A percentile compares a stretch with the other conserved stretches of the same genome.
Conservation (phyloP, 2,113 vertebrate genomes). For the Sander vitreus region DNA sequence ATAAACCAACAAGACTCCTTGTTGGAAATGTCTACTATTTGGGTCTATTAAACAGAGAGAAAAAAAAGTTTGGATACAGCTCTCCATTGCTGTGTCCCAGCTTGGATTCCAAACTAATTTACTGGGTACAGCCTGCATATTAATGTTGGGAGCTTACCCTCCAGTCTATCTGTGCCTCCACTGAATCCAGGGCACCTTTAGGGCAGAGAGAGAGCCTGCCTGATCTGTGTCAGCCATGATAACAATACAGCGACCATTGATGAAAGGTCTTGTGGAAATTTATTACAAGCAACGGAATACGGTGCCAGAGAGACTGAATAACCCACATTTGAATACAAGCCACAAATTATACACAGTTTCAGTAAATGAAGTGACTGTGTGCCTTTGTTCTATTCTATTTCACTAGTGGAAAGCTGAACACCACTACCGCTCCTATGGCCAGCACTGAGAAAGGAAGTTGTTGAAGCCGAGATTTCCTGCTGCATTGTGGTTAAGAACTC, state of each 20-base stretch:
- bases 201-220: constrained; percentile 64
- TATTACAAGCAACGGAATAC: constrained; percentile 77
- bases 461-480: constrained; percentile 97
- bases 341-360: constrained; percentile 93
- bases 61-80: constrained; percentile 27
- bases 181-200: constrained; percentile 75
- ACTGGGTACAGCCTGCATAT: constrained; percentile 63
- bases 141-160: constrained; percentile 66
- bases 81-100: constrained; percentile 20
- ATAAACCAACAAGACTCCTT: constrained; percentile 30
- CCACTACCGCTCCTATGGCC: constrained; percentile 85
- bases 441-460: constrained; percentile 94
- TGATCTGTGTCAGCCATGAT: constrained; percentile 70
- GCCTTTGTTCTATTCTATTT: constrained; percentile 88
- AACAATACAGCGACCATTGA: constrained; percentile 77
- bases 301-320: constrained; percentile 78
- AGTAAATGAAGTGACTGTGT: constrained; percentile 88
- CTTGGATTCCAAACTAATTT: constrained; percentile 63
- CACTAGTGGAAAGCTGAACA: constrained; percentile 86
- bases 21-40: constrained; percentile 42
- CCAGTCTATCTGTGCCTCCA: constrained; percentile 52
- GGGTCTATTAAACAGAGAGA: constrained; percentile 25
- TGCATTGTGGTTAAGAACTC: constrained; percentile 92
- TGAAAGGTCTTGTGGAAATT: constrained; percentile 78
- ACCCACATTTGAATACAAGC: constrained; percentile 88